Base-by-base conservation (phyloP, 64 coral and sea anemone genomes). In the Montipora sp. region DNA sequence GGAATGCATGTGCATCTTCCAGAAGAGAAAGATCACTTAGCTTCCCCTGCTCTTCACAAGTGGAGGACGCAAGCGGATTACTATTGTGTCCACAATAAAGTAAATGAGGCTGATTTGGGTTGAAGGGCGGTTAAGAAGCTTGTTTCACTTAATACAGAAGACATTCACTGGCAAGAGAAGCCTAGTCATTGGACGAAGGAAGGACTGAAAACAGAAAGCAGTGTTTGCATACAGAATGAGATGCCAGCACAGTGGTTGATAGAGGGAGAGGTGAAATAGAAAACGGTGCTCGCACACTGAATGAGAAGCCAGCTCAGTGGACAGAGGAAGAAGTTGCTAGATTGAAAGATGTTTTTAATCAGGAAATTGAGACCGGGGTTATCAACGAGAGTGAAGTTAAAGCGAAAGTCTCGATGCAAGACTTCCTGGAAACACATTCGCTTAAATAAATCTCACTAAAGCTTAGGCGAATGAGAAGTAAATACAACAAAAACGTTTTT, bases 31-130 rank as follows among this genome's bases (percentile, higher is more conserved):
- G 92, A 88, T 22, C 82, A 80, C 53, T 24, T 93, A 24, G 92
- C 92, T 80, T 77, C 92, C 70, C 77, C 88, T 7, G 84, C 92
- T 16, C 92, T 88, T 50, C 92, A 93, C 68, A 93, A 93, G 68
- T 51, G 84, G 68, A 20, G 36, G 63, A 93, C 66, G 12, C 92
- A 93, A 88, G 84, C 83, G 21, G 79, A 75, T 20, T 81, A 85
- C 47, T 92, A 84, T 61, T 69, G 90, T 59, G 80, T 92, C 58
- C 63, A 92, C 77, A 81, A 92, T 47, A 84, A 92, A 83, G 80
- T 92, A 44, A 59, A 19, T 43, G 90, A 92, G 73, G 70, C 90
- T 18, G 80, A 92, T 76, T 72, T 92, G 14, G 90, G 90, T 59
- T 81, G 80, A 23, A 73, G 70, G 74, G 89, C 90, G 12, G 90